These are phyloP conservation scores for Oxyteleia sp. DNA, from an alignment of 2,888 invertebrate genomes.

Conservation along the genomic window DNA sequence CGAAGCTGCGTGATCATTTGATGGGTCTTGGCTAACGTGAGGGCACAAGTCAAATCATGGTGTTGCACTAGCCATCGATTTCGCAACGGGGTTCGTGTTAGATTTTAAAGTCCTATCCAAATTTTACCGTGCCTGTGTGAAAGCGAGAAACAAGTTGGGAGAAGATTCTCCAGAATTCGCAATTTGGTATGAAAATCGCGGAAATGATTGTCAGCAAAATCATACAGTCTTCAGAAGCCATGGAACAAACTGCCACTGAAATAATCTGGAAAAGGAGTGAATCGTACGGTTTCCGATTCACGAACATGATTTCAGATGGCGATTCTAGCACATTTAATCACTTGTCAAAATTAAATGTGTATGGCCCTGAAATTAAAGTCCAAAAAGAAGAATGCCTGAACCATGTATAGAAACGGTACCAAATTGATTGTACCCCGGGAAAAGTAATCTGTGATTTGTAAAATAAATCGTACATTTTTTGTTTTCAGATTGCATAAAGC, in stretches of 20 bases:
- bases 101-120: conserved; percentile 25
- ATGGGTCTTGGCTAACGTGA: conserved; percentile 29
- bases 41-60: conserved; percentile 34
- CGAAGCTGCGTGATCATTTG: too few relatives aligned
- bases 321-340: conserved; percentile 10
- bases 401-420: too few relatives aligned
- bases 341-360: conserved; percentile 12
- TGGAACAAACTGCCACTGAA: conserved; percentile 9
- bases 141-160: neutral
- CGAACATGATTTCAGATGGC: conserved; percentile 5
- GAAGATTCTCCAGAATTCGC: conserved; percentile 14
- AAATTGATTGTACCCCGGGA: too few relatives aligned
- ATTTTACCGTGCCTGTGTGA: conserved; percentile 9
- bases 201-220: neutral
- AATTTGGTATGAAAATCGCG: conserved; percentile 10
- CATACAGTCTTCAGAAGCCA: conserved; percentile 5
- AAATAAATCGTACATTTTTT: too few relatives aligned
- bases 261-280: conserved; percentile 16
- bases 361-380: conserved; percentile 1
- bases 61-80: conserved; percentile 23
- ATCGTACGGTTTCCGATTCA: conserved; percentile 16
- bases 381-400: conserved; percentile 18
- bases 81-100: conserved; percentile 10
- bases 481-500: too few relatives aligned
- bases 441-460: too few relatives aligned